These are phyloP conservation scores for Silurus meridionalis DNA, from an alignment of 2,113 vertebrate species.

Conservation along the genomic window DNA sequence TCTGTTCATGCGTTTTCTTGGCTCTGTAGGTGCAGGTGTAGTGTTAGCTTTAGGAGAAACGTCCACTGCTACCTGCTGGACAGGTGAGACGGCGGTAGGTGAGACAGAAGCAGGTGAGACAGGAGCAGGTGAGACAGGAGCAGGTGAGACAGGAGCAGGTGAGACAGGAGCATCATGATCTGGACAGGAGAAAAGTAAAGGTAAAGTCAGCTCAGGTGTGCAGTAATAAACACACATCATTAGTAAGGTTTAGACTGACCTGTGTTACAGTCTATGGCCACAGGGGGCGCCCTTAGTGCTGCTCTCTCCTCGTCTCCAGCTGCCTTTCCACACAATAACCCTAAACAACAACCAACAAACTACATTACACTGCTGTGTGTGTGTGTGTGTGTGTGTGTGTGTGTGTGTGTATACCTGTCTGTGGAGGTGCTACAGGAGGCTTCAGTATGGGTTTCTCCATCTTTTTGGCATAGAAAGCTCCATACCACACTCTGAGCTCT, in stretches of 20 bases:
- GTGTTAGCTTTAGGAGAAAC: neutral
- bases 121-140: neutral
- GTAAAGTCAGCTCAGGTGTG: neutral
- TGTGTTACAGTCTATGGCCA: conserved; percentile 50
- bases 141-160: conserved; percentile 2
- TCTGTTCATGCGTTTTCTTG: conserved; percentile 76
- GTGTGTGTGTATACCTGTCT: conserved; percentile 64
- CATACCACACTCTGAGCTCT: conserved; percentile 97
- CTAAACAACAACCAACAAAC: conserved; percentile 41
- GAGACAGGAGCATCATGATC: conserved; percentile 66
- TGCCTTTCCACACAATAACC: conserved; percentile 42
- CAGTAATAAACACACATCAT: neutral
- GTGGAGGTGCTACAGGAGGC: conserved; percentile 69
- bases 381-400: neutral
- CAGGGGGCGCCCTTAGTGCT: conserved; percentile 19
- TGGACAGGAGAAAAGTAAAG: conserved; percentile 53
- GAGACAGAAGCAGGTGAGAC: neutral
- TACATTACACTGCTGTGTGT: neutral
- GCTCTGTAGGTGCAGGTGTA: conserved; percentile 54
- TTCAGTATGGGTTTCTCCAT: conserved; percentile 92
- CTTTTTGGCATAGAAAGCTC: conserved; percentile 97
- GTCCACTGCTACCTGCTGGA: conserved; percentile 63
- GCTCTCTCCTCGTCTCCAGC: conserved; percentile 42
- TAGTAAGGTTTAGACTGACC: conserved; percentile 51
- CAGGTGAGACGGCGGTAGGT: conserved; percentile 56